Base-by-base conservation (phyloP, 2,113 vertebrate species). In the Strigops habroptila region DNA sequence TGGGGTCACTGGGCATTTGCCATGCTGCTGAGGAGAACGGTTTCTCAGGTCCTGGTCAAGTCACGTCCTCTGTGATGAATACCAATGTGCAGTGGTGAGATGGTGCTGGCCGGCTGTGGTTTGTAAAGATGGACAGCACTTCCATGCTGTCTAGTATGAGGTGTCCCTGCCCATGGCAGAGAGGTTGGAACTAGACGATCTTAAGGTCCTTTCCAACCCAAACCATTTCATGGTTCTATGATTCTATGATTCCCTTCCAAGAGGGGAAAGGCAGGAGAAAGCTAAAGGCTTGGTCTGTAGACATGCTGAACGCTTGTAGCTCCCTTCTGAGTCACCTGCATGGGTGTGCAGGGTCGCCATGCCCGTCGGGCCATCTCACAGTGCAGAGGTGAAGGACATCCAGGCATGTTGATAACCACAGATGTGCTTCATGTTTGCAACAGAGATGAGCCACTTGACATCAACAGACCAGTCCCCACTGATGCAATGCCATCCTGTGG, bases 1-100 rank as follows among this genome's bases (percentile, higher is more conserved):
- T 96, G 91, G 86, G 95, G 93, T 97, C 95, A 84, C 79, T 90
- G 89, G 91, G 59, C 88, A 37, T 64, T 82, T 88, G 90, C 91
- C 81, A 23, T 12, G 79, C 91, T 95, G 88, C 84, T 12, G 65
- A 80, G 81, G 68, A 93, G 75, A 93, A 84, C 14, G 6, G 43
- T 79, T 86, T 68, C 82, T 35, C 76, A 78, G 88, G 64, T 88
- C 68, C 37, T 12, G 44, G 33, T 73, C 63, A 53, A 63, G 67
- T 84, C 63, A 8, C 10, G 19, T 83, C 74, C 69, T 90, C 43
- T 79, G 5, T 90, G 94, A 84, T 90, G 88, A 51, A 75, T 73
- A 48, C 44, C 78, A 71, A 5, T 0, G 1, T 1, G 2, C 37
- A 37, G 44, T 27, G 63, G 59, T 80, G 91, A 53, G 39, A 18